Base-by-base conservation (phyloP, 2,888 invertebrate genomes). In the Epinotia nisella region DNA sequence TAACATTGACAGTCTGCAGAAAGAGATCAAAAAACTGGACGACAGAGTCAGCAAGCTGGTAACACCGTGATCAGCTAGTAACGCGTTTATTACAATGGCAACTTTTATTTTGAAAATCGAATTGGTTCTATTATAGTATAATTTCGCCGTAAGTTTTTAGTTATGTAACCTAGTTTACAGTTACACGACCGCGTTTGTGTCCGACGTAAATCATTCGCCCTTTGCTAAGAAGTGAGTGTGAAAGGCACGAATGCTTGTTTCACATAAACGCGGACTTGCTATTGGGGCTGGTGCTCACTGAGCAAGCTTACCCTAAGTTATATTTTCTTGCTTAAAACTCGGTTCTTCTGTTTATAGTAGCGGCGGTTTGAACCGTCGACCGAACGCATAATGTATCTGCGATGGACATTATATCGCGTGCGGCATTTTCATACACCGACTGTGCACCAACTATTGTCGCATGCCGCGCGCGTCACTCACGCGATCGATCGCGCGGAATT, bases 1-100 rank as follows among this genome's bases (percentile, higher is more conserved):
- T 78, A 97, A 97, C 85, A 93, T 97, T 59, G 96, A 97, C 83
- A 96, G 96, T 74, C 95, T 98, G 21, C 96, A 96, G 79, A 95
- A 95, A 78, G 97, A 97, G 80, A 95, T 98, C 74, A 93, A 94
- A 77, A 96, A 95, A 76, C 89, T 98, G n/a, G 96, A 97, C 79
- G 94, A 95, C 51, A 94, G 97, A 82, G 95, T 98, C 77, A 93
- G 94, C 65, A 95, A 95, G 76, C 82, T 96, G 17, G 93, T 92
- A 56, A 92, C 84, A 0, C 89, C 89, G 78, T 91, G 89, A 91
- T 87, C 71, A 74, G 68, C 73, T 74, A 74, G 58, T 60, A 29
- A 10, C 29, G 61, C n/a, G 49, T n/a, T 65, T 19, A 29, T 70
- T 70, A 64, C 70, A 55, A 67, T 61, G 55, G 55, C 66, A 67